Evolutionary conservation across 2,113 vertebrate genomes (phyloP), one percentile per base, ranked within the genome.

Genomic region (Dascyllus trimaculatus): DNA sequence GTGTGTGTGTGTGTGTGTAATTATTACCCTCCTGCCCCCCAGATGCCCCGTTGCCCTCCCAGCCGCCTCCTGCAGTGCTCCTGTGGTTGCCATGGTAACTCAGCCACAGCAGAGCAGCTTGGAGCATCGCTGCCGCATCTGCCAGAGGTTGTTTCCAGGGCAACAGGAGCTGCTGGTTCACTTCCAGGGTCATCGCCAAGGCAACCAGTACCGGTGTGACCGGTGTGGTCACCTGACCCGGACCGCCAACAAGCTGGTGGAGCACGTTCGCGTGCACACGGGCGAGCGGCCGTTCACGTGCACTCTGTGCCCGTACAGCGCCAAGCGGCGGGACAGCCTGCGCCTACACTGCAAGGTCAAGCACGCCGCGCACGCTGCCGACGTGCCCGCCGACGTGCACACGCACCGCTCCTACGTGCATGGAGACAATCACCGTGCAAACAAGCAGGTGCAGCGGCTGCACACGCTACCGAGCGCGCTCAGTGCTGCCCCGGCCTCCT

Each of bases 261-360:
- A 99, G 92, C 98, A 99, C 29, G 97, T 98, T 90, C 98, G 98
- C 2, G 98, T 99, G 87, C 98, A 99, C 96, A 99, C 98, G 0
- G 98, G 98, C 1, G 98, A 99, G 94, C 96, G 97, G 85, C 98
- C 98, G 84, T 99, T 99, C 95, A 98, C 96, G 95, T 99, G 98
- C 95, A 95, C 96, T 94, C 98, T 98, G 92, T 99, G 98, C 96
- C 96, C 96, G 85, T 99, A 99, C 94, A 98, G 98, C 95, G 99
- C 98, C 96, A 99, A 99, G 92, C 95, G 98, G 94, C 96, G 98
- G 94, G 98, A 99, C 98, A 99, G 99, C 96, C 97, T 99, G 93
- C 97, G 98, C 80, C 96, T 99, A 92, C 98, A 99, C 97, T 97
- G 97, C 95, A 97, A 97, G 95, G 96, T 99, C 94, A 99, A 99